Percentiles rank a stretch among this genome's conserved stretches.
Evolutionary conservation across 2,113 vertebrate species (phyloP).

Genomic region (Felis chaus): DNA sequence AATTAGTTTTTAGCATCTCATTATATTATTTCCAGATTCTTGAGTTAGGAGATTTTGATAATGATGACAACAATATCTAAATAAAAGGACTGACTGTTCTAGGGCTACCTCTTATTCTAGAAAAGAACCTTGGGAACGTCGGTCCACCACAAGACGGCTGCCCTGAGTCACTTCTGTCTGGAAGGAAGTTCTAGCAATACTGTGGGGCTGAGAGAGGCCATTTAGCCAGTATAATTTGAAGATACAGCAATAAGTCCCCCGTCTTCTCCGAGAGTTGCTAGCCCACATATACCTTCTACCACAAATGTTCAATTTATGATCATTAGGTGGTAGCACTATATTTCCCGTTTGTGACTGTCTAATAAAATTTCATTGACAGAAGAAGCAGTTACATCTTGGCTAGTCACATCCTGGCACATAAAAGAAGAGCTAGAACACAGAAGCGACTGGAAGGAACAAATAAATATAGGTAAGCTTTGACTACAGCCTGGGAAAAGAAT

Average conservation of each 20-base stretch:
- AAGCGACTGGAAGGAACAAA: not conserved
- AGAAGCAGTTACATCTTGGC: not conserved
- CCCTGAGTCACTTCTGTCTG: conserved; percentile 8
- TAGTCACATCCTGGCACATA: not conserved
- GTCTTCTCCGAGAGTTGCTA: not conserved
- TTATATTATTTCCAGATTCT: conserved; percentile 35
- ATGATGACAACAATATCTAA: not conserved
- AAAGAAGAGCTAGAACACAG: not conserved
- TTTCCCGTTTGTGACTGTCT: not conserved
- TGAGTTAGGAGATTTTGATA: not conserved
- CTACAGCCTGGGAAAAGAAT: not conserved
- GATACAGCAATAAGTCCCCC: not conserved
- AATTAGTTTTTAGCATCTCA: not conserved
- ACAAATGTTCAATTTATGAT: not conserved
- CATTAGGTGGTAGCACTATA: not conserved
- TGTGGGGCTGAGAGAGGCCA: not conserved
- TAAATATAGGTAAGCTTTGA: not conserved
- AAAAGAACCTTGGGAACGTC: not conserved
- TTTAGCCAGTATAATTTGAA: not conserved
- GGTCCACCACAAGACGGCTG: conserved; percentile 60
- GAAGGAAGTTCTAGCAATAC: not conserved
- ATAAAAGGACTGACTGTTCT: not conserved
- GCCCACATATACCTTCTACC: not conserved
- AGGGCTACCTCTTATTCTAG: not conserved
- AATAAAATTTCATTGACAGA: not conserved